A percentile compares a stretch with the other conserved stretches of the same genome.
Conservation (phyloP, 2,888 invertebrate genomes). For the Amphipoea oculea region DNA sequence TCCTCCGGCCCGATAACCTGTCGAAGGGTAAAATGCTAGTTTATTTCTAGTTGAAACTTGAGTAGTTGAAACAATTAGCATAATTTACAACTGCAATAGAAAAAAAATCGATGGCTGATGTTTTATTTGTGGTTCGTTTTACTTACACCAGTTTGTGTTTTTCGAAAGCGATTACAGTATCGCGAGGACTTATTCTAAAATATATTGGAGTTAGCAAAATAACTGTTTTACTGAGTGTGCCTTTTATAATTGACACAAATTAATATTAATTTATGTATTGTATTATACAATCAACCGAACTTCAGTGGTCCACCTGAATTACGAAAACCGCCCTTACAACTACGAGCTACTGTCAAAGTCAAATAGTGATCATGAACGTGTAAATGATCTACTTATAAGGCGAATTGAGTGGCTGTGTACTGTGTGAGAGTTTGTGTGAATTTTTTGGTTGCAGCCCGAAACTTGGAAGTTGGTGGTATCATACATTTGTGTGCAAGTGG, state of each 20-base stretch:
- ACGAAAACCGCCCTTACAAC: not conserved
- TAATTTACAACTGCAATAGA: not conserved
- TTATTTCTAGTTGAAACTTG: not conserved
- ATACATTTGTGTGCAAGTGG: not conserved
- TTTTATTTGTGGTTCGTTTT: not conserved
- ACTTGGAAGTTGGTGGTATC: not conserved
- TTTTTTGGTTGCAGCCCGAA: not conserved
- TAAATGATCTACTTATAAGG: not conserved
- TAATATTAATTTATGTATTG: no score
- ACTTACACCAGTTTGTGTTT: not conserved
- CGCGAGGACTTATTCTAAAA: no score
- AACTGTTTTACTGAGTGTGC: not conserved
- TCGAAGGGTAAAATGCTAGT: not conserved
- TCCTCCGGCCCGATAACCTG: conserved; percentile 87
- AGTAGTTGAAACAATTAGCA: not conserved
- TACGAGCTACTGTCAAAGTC: not conserved
- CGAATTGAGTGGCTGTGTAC: not conserved
- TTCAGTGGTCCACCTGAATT: not conserved
- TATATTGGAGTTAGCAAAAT: not conserved
- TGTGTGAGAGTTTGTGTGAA: not conserved
- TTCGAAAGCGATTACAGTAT: not conserved
- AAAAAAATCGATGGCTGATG: not conserved
- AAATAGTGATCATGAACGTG: not conserved
- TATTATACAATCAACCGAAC: not conserved
- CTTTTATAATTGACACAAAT: not conserved